These are phyloP conservation scores for Odontophorus gujanensis DNA, from an alignment of 2,113 vertebrate species.

Conservation along the genomic window DNA sequence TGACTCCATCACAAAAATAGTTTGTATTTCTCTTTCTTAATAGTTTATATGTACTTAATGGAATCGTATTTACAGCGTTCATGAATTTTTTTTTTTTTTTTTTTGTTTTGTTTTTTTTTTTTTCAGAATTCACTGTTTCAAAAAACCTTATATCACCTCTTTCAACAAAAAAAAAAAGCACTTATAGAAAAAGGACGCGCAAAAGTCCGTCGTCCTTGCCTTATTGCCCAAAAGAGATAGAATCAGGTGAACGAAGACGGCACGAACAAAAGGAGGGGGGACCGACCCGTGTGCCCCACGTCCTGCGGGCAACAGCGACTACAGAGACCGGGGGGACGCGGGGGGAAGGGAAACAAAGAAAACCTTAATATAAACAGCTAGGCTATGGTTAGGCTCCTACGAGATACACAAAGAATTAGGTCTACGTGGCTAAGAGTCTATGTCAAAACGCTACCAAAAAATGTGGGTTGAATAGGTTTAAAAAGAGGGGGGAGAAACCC, in stretches of 20 bases:
- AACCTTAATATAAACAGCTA: conserved; percentile 80
- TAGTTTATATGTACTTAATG: conserved; percentile 97
- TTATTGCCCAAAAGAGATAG: conserved; percentile 99
- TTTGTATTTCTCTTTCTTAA: conserved; percentile 88
- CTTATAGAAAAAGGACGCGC: conserved; percentile 96
- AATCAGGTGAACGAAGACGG: conserved; percentile 90
- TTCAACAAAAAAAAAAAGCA: conserved; percentile 97
- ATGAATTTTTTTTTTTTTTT: too few relatives aligned
- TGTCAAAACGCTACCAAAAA: conserved; percentile 78
- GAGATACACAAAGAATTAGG: conserved; percentile 80
- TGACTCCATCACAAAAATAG: conserved; percentile 97
- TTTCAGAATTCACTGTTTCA: conserved; percentile 92
- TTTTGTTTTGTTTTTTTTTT: conserved; percentile 55
- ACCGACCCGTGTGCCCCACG: conserved; percentile 71
- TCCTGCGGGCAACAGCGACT: conserved; percentile 81
- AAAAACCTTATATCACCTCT: conserved; percentile 90
- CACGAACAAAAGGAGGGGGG: conserved; percentile 83
- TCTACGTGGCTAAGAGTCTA: conserved; percentile 80
- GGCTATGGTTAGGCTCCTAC: conserved; percentile 80
- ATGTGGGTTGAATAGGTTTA: conserved; percentile 75
- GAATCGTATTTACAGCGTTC: conserved; percentile 97
- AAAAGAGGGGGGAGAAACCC: conserved; percentile 70
- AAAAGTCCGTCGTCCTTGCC: conserved; percentile 94
- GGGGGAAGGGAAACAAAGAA: conserved; percentile 51
- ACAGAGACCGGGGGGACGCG: conserved; percentile 38